Conservation (phyloP, 2,888 invertebrate species). For the Micropterix aruncella region DNA sequence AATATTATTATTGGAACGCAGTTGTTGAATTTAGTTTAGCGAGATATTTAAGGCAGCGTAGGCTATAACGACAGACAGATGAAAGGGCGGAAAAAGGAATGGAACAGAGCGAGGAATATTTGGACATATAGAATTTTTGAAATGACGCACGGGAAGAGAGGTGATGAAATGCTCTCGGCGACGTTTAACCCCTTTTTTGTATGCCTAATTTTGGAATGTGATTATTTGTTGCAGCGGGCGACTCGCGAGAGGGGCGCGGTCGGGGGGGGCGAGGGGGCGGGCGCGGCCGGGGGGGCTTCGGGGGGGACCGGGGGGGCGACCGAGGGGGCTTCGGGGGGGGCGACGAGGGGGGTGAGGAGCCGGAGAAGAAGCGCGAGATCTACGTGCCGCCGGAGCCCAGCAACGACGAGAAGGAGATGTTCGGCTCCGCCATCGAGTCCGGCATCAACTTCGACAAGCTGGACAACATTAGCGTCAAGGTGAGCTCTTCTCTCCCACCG, state of each 20-base stretch:
- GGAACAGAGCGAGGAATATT: too few relatives aligned
- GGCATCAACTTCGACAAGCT: constrained; percentile 92
- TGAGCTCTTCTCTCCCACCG: too few relatives aligned
- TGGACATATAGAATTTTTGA: too few relatives aligned
- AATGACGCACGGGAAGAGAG: too few relatives aligned
- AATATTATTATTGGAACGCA: too few relatives aligned
- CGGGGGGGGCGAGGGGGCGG: constrained; percentile 12
- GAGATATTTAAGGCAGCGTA: too few relatives aligned
- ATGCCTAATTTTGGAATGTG: too few relatives aligned
- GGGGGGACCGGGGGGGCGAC: constrained; percentile 9
- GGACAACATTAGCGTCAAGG: constrained; percentile 77
- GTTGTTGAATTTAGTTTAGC: too few relatives aligned
- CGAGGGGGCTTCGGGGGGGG: constrained; percentile 16
- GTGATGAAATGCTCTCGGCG: too few relatives aligned
- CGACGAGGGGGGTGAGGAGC: constrained; percentile 25
- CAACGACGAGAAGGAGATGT: constrained; percentile 55
- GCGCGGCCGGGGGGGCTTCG: constrained; percentile 11
- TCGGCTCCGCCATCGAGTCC: constrained; percentile 50
- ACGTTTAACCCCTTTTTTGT: too few relatives aligned
- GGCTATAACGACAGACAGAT: too few relatives aligned
- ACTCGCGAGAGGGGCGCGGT: constrained; percentile 7
- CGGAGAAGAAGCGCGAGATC: constrained; percentile 44
- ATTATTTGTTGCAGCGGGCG: constrained; percentile 1
- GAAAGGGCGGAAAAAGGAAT: too few relatives aligned
- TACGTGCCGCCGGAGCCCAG: constrained; percentile 65